phyloP scores from a whole-genome alignment of 2,113 vertebrate genomes.

The Felis catus region F.catus_Fca126_mat1.0 CM031413.1:29397501-29398000 shows the following conservation, averaged over 20 bases:
- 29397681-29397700: background rate
- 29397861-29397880: background rate
- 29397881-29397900: background rate
- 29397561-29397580: constrained; percentile 51
- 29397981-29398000: background rate
- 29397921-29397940: accelerated
- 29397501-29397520: constrained; percentile 75
- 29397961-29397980: background rate
- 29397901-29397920: background rate
- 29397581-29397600: constrained; percentile 70
- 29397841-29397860: background rate
- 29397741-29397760: background rate
- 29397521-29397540: constrained; percentile 70
- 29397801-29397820: background rate
- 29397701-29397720: background rate
- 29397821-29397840: background rate
- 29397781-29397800: background rate
- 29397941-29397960: background rate
- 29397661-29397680: background rate
- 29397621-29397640: background rate
- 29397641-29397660: background rate
- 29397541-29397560: constrained; percentile 57
- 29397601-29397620: constrained; percentile 22
- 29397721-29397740: background rate
- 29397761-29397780: background rate